Evolutionary conservation across 2,797 vertebrate genomes (phyloP).

Genomic region (Gephyroberyx darwinii): DNA sequence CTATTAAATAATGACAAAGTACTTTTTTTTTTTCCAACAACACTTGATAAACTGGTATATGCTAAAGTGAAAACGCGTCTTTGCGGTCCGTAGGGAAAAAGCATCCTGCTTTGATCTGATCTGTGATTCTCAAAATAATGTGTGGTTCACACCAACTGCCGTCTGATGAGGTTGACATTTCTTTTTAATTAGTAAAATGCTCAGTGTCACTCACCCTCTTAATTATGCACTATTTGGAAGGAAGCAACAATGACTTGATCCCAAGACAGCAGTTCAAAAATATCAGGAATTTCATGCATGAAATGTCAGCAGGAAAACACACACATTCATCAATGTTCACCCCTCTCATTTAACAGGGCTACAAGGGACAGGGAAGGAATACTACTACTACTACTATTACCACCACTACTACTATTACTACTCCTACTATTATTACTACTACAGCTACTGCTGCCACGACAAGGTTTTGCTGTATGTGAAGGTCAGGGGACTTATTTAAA

Average conservation of each 20-base stretch:
- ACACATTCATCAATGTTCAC: constrained; percentile 3
- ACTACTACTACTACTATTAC: neutral
- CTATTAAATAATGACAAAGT: neutral
- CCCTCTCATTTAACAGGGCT: neutral
- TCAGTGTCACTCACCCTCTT: constrained; percentile 40
- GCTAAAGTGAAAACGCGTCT: neutral
- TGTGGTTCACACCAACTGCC: constrained; percentile 31
- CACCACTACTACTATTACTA: neutral
- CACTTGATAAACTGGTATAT: neutral
- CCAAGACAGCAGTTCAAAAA: constrained; percentile 9
- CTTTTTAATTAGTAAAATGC: constrained; percentile 58
- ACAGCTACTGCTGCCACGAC: neutral
- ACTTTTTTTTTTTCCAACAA: neutral
- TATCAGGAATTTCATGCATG: neutral
- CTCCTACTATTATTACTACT: neutral
- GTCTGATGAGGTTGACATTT: constrained; percentile 59
- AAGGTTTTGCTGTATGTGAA: neutral
- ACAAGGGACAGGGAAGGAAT: neutral
- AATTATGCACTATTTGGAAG: constrained; percentile 53
- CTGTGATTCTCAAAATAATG: constrained; percentile 39
- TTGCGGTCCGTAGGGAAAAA: constrained; percentile 7
- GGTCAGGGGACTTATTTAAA: neutral
- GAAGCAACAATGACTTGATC: constrained; percentile 36
- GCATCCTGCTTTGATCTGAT: constrained; percentile 28
- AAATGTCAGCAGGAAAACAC: constrained; percentile 19